Evolutionary conservation across 2,888 invertebrate genomes (phyloP).

Genomic region (Brenthis hecate): DNA sequence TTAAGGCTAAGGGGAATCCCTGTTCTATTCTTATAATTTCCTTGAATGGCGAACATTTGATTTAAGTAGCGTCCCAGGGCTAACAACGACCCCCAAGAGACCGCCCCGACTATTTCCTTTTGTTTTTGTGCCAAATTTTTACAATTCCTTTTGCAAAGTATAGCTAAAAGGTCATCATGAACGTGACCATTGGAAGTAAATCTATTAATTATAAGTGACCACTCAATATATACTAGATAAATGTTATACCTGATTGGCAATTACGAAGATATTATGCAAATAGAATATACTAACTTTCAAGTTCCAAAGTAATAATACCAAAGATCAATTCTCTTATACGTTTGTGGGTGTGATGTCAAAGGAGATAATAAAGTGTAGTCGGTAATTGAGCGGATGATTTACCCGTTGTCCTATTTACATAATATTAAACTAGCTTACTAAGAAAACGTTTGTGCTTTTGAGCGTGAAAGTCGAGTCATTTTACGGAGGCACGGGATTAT

Average conservation of each 20-base stretch:
- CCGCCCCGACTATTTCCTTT: slow-evolving; percentile 79
- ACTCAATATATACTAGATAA: slow-evolving; percentile 56
- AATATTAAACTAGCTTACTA: slow-evolving; percentile 26
- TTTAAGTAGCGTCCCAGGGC: slow-evolving; percentile 79
- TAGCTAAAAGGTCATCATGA: slow-evolving; percentile 62
- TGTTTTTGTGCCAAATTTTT: slow-evolving; percentile 74
- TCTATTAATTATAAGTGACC: slow-evolving; percentile 66
- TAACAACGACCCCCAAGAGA: slow-evolving; percentile 70
- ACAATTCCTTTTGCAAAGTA: slow-evolving; percentile 71
- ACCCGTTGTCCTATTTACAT: slow-evolving; percentile 26
- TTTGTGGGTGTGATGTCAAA: slow-evolving; percentile 25
- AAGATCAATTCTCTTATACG: slow-evolving; percentile 47
- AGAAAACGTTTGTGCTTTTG: slow-evolving; percentile 27
- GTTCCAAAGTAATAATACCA: slow-evolving; percentile 57
- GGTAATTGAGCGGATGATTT: slow-evolving; percentile 28
- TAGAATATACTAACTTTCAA: slow-evolving; percentile 54
- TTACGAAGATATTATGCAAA: slow-evolving; percentile 73
- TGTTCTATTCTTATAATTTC: slow-evolving; percentile 78
- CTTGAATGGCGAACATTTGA: slow-evolving; percentile 79
- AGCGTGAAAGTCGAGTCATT: slow-evolving; percentile 29
- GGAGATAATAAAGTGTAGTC: slow-evolving; percentile 28
- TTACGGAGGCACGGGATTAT: slow-evolving; percentile 36
- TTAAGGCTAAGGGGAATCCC: slow-evolving; percentile 58
- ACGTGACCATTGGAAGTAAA: slow-evolving; percentile 65
- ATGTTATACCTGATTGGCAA: slow-evolving; percentile 68